Evolutionary conservation across 2,113 vertebrate species (phyloP).

Genomic region (Xyrauchen texanus): DNA sequence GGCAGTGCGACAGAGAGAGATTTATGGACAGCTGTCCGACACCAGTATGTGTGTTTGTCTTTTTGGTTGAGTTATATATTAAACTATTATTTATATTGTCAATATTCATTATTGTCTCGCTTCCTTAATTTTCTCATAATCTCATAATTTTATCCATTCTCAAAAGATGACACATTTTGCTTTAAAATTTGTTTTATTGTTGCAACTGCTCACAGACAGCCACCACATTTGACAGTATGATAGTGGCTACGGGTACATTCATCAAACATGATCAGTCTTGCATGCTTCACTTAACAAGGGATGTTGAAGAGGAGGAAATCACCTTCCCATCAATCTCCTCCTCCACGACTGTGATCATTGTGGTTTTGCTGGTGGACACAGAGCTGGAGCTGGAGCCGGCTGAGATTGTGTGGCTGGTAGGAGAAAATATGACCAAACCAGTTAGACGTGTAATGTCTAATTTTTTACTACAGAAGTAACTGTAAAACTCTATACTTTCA

Average conservation of each 20-base stretch:
- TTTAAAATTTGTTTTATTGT: background rate
- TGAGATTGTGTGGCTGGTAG: background rate
- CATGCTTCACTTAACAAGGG: background rate
- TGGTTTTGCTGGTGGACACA: slow-evolving; percentile 26
- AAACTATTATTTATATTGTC: too few species aligned
- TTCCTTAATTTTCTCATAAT: too few species aligned
- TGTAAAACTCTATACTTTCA: background rate
- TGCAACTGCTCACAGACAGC: background rate
- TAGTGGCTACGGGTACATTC: background rate
- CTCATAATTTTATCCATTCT: background rate
- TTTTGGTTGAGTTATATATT: too few species aligned
- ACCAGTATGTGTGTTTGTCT: too few species aligned
- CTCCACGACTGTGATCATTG: slow-evolving; percentile 63
- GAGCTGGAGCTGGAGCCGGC: slow-evolving; percentile 24
- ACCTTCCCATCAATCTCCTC: slow-evolving; percentile 62
- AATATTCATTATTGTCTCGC: too few species aligned
- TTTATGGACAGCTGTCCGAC: too few species aligned
- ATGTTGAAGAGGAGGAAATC: slow-evolving; percentile 51
- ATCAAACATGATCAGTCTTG: background rate
- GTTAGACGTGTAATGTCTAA: background rate
- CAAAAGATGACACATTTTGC: background rate
- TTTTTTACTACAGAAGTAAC: background rate
- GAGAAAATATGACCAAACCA: background rate
- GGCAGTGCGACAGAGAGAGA: too few species aligned
- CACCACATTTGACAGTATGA: background rate